Evolutionary conservation across 2,888 invertebrate species (phyloP), one percentile per base, ranked within the genome.

Genomic region (Ashinkailepas kermadecensis): DNA sequence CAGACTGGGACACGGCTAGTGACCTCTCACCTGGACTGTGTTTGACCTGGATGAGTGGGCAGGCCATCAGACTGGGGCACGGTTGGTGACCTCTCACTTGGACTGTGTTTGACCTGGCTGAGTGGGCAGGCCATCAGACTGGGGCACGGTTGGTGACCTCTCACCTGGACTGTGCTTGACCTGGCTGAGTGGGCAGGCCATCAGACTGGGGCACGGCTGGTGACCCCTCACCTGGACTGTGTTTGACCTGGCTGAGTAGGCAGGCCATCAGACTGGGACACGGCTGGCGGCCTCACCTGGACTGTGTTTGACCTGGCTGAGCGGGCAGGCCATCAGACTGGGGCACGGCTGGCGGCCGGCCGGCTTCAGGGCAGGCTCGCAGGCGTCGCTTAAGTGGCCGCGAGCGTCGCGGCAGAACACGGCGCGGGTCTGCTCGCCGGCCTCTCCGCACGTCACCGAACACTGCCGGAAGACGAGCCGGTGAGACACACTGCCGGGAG

Each of bases 361-460:
- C 13, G 83, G 84, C 11, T 82, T 80, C 25, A 18, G 81, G 56
- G 64, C 57, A 54, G 67, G 78, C 85, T 93, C 92, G 86, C 95
- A 95, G 79, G 91, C 85, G 87, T 90, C 83, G 88, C 91, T 87
- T 78, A 89, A 87, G 83, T 89, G 88, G 85, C 90, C 91, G 82
- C 89, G 87, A 81, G 88, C 88, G 85, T 92, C 88, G 62, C 86
- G 85, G 87, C 97, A 97, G 86, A 94, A 93, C 81, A 96, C 93
- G 64, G 91, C 91, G 25, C 97, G 91, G 56, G 92, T 92, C 88
- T 94, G 94, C 62, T 93, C 89, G 11, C 74, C 74, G 0, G 97
- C 97, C 87, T 94, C 94, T 0, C 97, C 97, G 87, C 98, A 97
- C 0, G 94, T 93, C 0, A 93, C 94, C 85, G 95, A 95, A 89